Evolutionary conservation across 2,113 vertebrate species (phyloP), one percentile per base, ranked within the genome.

Genomic region (Lophotis ruficrista): DNA sequence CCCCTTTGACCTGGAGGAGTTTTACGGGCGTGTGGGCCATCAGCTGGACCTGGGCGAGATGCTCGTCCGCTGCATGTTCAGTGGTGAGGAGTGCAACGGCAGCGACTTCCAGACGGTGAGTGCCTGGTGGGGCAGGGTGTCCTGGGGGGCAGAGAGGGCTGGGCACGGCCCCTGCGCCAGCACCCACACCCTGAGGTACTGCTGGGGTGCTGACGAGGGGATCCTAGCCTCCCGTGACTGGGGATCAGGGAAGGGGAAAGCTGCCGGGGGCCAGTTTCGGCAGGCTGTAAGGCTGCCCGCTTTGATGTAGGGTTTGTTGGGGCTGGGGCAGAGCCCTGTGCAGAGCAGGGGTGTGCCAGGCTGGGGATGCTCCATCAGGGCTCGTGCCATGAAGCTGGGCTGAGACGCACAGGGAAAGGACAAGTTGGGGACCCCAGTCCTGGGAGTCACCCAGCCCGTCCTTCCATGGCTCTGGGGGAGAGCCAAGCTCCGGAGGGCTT

Each of bases 101-200:
- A 96, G 97, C 27, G 98, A 99, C 97, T 98, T 98, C 97, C 95
- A 98, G 96, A 97, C 96, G 54, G 98, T 98, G 97, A 99, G 98
- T 98, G 92, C 92, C 96, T 37, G 18, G 43, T 12, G 50, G 31
- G 54, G 31, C 8, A 38, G 71, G 31, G 13, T 1, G 2, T 37
- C 7, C 7, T 0, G 2, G 22, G 35, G n/a, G 56, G 4, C 24
- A 43, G 58, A n/a, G 30, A 24, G 20, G 30, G 50, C 6, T 76
- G 16, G 37, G n/a, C 25, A 66, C 1, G 4, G 25, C 23, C 35
- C 25, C 24, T 43, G 23, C 54, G 51, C 51, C 14, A 14, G 11
- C 37, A 79, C 7, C 25, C 8, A 4, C 14, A 31, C 65, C 38
- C 21, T 1, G 0, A 24, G 19, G 30, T 38, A 27, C 30, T 33